phyloP scores from a whole-genome alignment of 2,797 vertebrate species.

The Hydrocynus forskahlii region DNA sequence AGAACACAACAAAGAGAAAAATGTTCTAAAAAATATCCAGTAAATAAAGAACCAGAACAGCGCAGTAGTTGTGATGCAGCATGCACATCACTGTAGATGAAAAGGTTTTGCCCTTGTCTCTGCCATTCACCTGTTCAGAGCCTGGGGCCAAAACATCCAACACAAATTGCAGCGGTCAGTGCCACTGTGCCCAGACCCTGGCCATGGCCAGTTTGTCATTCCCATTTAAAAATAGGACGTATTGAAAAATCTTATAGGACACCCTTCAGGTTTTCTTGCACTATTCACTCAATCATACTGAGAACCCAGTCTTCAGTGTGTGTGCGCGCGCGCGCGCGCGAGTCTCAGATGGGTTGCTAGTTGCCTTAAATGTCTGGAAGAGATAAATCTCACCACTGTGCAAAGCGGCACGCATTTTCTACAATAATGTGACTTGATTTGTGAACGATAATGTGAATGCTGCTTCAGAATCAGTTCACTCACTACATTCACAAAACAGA shows the following conservation, averaged over 20 bases:
- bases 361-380: no score
- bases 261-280: not conserved
- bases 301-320: not conserved
- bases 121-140: no score
- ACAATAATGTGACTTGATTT: no score
- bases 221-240: not conserved
- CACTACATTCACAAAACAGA: not conserved
- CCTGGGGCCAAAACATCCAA: not conserved
- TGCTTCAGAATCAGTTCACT: not conserved
- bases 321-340: no score
- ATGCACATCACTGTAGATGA: not conserved
- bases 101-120: no score
- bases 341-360: no score
- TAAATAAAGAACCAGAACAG: not conserved
- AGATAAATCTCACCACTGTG: no score
- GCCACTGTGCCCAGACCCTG: not conserved
- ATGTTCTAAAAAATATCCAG: not conserved
- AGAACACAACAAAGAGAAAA: not conserved
- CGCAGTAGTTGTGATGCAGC: not conserved
- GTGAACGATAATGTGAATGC: no score
- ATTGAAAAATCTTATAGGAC: no score
- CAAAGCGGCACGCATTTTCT: no score
- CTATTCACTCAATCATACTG: not conserved
- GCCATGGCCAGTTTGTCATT: not conserved
- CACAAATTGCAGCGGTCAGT: no score